Base-by-base conservation (phyloP, 2,888 invertebrate species). In the Callimorpha dominula region DNA sequence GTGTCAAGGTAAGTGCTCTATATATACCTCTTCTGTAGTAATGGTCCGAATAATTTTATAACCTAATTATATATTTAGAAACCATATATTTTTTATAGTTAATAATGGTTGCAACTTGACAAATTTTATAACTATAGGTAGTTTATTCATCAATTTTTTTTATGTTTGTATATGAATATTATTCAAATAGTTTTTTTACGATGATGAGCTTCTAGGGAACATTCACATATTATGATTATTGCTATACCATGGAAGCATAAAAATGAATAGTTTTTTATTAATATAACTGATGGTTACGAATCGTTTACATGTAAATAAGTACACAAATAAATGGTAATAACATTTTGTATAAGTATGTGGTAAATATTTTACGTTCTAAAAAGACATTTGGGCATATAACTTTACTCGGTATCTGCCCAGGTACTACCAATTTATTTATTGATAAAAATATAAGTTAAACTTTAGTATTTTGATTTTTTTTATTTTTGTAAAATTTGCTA, bases 1-100 rank as follows among this genome's bases (percentile, higher is more conserved):
- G 70, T 71, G 74, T 65, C 82, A 91, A 89, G 87, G 90, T 90
- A 84, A 79, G 89, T 81, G 70, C 70, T 60, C 6, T 14, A 60
- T 4, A 46, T 76, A 71, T 77, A 75, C 67, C 73, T 79, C 65
- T 63, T 75, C 67, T 71, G 68, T 43, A 12, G 20, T 65, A 50
- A 71, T n/a, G 64, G 50, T 31, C 68, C 72, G 70, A 73, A 66
- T 52, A n/a, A 0, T 65, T 80, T 70, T 71, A 75, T 43, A 70
- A 72, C 57, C 65, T 69, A 50, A 74, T 65, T 62, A 70, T 70
- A 70, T 70, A 17, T 46, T 72, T 74, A 71, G 52, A 43, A 20
- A 57, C 42, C 20, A 20, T 42, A 72, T 9, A 62, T 67, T 76
- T 76, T 71, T 70, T 11, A 70, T 20, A 15, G 40, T 63, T 31